Base-by-base conservation (phyloP, 2,797 vertebrate species). In the Spinus olivaceus region DNA sequence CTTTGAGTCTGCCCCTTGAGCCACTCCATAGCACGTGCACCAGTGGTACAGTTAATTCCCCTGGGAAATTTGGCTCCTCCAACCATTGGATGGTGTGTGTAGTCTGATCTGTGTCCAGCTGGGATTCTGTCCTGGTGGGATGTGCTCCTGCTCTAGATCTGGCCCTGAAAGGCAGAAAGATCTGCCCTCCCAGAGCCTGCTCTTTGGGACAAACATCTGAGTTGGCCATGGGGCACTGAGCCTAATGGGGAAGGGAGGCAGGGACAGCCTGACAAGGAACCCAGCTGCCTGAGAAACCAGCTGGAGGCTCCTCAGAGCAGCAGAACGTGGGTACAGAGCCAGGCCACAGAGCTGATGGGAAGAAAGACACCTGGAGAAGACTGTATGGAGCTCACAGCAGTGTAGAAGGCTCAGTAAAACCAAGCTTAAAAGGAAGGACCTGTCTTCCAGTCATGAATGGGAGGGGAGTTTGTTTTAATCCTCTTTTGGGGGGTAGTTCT, bases 21-120 rank as follows among this genome's bases (percentile, higher is more conserved):
- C 65, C 65, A 8, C 37, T 21, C 54, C 13, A 3, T 65, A 65
- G 53, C 44, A 28, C 5, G 14, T 30, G 33, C 14, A 8, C 37
- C 22, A 33, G 10, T 25, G 56, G 14, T 49, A 27, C 3, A 2
- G 18, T 41, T 42, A 42, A 60, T 65, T 76, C 32, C 32, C 23
- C 37, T 57, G 41, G 57, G 69, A 94, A 83, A 35, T 65, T 7
- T 33, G 67, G 30, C n/a, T 91, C 76, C 32, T 91, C 44, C 9
- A 3, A 0, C 41, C 14, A 25, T 16, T 10, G 3, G 25, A 11
- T 33, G 18, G 23, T 47, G 23, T n/a, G 56, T 2, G 2, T 18
- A 49, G 54, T 37, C 50, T 89, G 78, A 71, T 76, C 41, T 1
- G 0, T 61, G 50, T 66, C 66, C 10, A 1, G 14, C 0, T 77